phyloP scores from a whole-genome alignment of 1,140 invertebrate species.

The Bombus affinis region DNA sequence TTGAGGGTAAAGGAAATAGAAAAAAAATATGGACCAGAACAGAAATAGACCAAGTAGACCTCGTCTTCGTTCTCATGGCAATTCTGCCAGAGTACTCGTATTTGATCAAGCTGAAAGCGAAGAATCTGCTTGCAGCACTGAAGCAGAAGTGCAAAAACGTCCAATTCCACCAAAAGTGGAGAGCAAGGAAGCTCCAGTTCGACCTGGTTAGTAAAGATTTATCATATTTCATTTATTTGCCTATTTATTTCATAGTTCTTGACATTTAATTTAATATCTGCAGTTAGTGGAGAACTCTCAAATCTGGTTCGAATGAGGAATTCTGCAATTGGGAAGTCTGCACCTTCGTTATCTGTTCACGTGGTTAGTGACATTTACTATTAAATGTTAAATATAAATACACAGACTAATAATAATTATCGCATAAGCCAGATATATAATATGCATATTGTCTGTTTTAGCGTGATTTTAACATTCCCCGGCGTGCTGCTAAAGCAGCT shows the following conservation, averaged over 20 bases:
- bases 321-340: conserved; percentile 95
- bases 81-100: conserved; percentile 83
- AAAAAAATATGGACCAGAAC: conserved; percentile 76
- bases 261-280: conserved; percentile 55
- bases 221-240: background rate
- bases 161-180: conserved; percentile 70
- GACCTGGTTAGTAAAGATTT: conserved; percentile 71
- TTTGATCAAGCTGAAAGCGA: conserved; percentile 81
- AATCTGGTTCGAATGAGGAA: conserved; percentile 94
- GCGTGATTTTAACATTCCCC: conserved; percentile 82
- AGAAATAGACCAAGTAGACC: conserved; percentile 80
- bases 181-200: conserved; percentile 80
- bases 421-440: background rate
- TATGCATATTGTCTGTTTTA: conserved; percentile 78
- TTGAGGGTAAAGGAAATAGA: background rate
- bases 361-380: conserved; percentile 86
- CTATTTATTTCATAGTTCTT: background rate
- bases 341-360: conserved; percentile 92
- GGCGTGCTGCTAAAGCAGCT: conserved; percentile 83
- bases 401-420: background rate
- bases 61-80: conserved; percentile 81
- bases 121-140: conserved; percentile 67
- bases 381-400: conserved; percentile 22
- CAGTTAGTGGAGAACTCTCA: conserved; percentile 83
- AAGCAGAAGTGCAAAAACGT: conserved; percentile 66